phyloP scores from a whole-genome alignment of 2,888 invertebrate genomes.

The Cylloceria caligata region DNA sequence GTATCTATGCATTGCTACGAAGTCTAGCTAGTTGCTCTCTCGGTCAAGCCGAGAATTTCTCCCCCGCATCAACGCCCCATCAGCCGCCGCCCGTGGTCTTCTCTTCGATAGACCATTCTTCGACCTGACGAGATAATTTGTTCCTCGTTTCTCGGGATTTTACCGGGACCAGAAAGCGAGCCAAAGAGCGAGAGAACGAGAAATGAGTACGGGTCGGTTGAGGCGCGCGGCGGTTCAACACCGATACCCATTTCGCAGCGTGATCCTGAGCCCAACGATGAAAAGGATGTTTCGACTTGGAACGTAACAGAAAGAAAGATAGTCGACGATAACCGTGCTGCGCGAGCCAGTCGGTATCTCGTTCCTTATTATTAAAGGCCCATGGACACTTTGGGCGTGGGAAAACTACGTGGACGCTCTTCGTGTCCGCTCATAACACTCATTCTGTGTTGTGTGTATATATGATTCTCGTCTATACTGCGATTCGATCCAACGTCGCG shows the following conservation, averaged over 20 bases:
- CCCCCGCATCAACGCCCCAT: slow-evolving; percentile 68
- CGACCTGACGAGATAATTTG: slow-evolving; percentile 84
- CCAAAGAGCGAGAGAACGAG: slow-evolving; percentile 21
- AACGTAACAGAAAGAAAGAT: slow-evolving; percentile 28
- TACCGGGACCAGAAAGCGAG: slow-evolving; percentile 62
- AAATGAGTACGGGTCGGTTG: slow-evolving; percentile 38
- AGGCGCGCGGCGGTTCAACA: slow-evolving; percentile 51
- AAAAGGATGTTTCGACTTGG: slow-evolving; percentile 30
- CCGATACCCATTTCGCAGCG: slow-evolving; percentile 52
- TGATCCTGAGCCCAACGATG: slow-evolving; percentile 28
- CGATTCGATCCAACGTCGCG: slow-evolving; percentile 8
- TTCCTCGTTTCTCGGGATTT: slow-evolving; percentile 83
- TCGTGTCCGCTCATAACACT: slow-evolving; percentile 20
- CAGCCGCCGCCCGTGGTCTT: slow-evolving; percentile 73
- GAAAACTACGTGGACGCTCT: slow-evolving; percentile 69
- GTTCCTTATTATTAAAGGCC: slow-evolving; percentile 75
- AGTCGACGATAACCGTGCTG: slow-evolving; percentile 50
- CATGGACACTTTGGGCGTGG: slow-evolving; percentile 72
- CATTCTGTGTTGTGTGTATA: neutral
- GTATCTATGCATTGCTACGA: slow-evolving; percentile 28
- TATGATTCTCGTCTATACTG: neutral
- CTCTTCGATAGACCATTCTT: slow-evolving; percentile 71
- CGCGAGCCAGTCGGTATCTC: slow-evolving; percentile 45
- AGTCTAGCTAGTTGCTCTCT: slow-evolving; percentile 24
- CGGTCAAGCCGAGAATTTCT: slow-evolving; percentile 63